Conservation (phyloP, 2,797 vertebrate genomes). For the Hirundo rustica region DNA sequence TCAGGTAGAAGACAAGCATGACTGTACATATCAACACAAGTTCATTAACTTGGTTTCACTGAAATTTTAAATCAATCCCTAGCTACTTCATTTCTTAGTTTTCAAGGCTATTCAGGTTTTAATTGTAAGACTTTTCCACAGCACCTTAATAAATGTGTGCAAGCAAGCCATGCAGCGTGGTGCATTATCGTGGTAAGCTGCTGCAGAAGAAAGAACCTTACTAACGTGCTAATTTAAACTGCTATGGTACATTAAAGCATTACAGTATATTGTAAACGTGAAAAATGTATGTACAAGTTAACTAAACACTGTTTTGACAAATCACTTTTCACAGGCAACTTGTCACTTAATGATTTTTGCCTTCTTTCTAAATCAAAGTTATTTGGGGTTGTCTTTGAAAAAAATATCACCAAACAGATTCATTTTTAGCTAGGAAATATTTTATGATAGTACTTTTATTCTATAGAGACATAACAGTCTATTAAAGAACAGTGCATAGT, state of each 20-base stretch:
- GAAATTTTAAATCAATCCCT: conserved; percentile 30
- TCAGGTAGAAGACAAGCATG: not conserved
- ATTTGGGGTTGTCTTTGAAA: not conserved
- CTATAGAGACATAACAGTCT: not conserved
- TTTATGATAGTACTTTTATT: not conserved
- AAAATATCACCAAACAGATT: not conserved
- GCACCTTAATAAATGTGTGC: conserved; percentile 10
- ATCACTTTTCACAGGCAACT: conserved; percentile 47
- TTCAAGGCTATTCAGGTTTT: conserved; percentile 24
- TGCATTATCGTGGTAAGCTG: conserved; percentile 28
- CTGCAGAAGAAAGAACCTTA: not conserved
- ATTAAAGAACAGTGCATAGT: not conserved
- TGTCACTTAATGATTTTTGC: conserved; percentile 43
- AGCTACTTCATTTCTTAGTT: not conserved
- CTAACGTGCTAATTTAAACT: conserved; percentile 59
- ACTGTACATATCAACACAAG: conserved; percentile 15
- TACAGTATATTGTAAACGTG: not conserved
- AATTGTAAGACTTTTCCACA: not conserved
- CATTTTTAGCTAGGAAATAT: not conserved
- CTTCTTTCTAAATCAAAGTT: not conserved
- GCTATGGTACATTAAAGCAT: conserved; percentile 49
- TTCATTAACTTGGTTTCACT: conserved; percentile 28
- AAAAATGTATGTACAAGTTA: conserved; percentile 41
- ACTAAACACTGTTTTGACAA: conserved; percentile 54
- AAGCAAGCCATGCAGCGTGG: not conserved